Conservation (phyloP, 2,888 invertebrate genomes). For the Dryobota labecula region DNA sequence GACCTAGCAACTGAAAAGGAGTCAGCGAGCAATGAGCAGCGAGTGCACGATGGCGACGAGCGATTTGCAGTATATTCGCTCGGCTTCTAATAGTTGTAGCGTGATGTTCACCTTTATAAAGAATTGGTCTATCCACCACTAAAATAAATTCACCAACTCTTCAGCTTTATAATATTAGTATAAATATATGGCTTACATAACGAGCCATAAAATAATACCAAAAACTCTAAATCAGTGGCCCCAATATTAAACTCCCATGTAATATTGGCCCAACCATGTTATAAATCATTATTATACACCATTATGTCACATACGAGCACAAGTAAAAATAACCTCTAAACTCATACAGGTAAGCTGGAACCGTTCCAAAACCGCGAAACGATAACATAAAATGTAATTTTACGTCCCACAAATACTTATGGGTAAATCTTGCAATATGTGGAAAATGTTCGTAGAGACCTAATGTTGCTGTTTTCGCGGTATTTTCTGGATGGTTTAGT, state of each 20-base stretch:
- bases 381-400: constrained; percentile 51
- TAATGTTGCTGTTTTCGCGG: not conserved
- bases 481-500: not conserved
- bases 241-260: constrained; percentile 12
- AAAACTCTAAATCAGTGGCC: constrained; percentile 20
- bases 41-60: no score
- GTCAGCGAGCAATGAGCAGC: no score
- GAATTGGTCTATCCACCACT: no score
- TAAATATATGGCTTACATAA: no score
- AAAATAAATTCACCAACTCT: no score
- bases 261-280: constrained; percentile 2
- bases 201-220: constrained; percentile 3
- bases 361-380: constrained; percentile 29
- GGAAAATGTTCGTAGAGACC: constrained; percentile 3
- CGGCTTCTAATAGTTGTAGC: no score
- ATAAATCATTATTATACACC: constrained; percentile 34
- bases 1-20: no score
- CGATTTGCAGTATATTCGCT: no score
- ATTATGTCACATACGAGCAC: constrained; percentile 14
- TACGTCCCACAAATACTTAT: constrained; percentile 43
- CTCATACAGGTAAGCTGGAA: constrained; percentile 46
- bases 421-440: constrained; percentile 33
- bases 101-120: no score
- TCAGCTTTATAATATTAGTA: no score
- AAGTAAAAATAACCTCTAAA: constrained; percentile 27